These are phyloP conservation scores for Oreochromis spilurus DNA, from an alignment of 2,113 vertebrate species.

Conservation along the genomic window DNA sequence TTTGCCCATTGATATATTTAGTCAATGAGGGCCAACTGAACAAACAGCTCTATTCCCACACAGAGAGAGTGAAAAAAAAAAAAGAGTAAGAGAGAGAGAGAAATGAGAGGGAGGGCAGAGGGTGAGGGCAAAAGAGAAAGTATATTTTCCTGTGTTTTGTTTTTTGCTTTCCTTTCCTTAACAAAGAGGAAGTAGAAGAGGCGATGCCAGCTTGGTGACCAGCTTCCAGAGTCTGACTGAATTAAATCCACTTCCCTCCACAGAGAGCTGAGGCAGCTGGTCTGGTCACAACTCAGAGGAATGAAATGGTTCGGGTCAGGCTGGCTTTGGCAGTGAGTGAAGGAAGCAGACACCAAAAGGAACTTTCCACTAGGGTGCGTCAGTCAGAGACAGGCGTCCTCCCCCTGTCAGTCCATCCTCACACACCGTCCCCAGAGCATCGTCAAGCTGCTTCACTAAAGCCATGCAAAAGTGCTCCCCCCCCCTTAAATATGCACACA, in stretches of 20 bases:
- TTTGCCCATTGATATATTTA: constrained; percentile 42
- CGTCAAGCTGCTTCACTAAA: not conserved
- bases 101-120: not conserved
- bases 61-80: not conserved
- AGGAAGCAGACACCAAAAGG: constrained; percentile 20
- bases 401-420: not conserved
- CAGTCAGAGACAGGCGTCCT: constrained; percentile 7
- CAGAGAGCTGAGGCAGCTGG: constrained; percentile 21
- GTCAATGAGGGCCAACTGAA: constrained; percentile 49
- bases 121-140: constrained; percentile 1
- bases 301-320: constrained; percentile 2
- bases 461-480: not conserved
- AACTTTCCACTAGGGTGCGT: constrained; percentile 38
- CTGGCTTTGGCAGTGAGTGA: not conserved
- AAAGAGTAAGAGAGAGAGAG: not conserved
- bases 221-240: constrained; percentile 17
- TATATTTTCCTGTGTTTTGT: constrained; percentile 29
- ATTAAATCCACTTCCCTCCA: constrained; percentile 11
- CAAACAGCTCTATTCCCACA: constrained; percentile 41
- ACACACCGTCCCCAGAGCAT: not conserved
- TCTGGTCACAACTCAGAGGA: constrained; percentile 13
- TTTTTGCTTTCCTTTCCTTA: constrained; percentile 16
- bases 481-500: not conserved
- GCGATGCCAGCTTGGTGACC: not conserved
- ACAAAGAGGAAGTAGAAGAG: constrained; percentile 3